Evolutionary conservation across 2,888 invertebrate species (phyloP).

Genomic region (Temnothorax unifasciatus): DNA sequence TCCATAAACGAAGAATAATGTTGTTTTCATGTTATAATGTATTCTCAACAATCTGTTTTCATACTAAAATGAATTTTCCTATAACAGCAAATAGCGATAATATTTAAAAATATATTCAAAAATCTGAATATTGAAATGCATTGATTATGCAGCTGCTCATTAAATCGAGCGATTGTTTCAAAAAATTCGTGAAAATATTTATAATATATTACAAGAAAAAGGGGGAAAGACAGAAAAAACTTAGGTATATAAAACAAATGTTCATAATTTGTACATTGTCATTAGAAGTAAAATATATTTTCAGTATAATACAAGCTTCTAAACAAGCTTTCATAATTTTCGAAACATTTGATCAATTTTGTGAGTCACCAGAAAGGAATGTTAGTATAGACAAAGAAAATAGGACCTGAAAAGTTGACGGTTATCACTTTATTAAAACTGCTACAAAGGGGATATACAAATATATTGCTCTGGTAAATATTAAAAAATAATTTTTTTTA

Average conservation of each 20-base stretch:
- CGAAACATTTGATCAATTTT: background rate
- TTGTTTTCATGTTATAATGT: constrained; percentile 28
- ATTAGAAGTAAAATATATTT: background rate
- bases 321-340: background rate
- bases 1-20: constrained; percentile 23
- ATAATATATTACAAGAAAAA: background rate
- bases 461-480: background rate
- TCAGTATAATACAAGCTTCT: background rate
- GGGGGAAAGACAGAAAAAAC: background rate
- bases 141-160: background rate
- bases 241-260: background rate
- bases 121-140: constrained; percentile 16
- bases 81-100: constrained; percentile 3
- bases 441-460: background rate
- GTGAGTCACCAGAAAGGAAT: background rate
- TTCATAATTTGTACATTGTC: background rate
- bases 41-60: constrained; percentile 37
- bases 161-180: background rate
- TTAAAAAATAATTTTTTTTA: background rate
- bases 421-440: background rate
- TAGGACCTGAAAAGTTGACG: background rate
- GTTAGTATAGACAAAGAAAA: background rate
- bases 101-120: constrained; percentile 14
- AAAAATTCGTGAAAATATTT: background rate
- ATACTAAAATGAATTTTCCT: constrained; percentile 26